Percentiles rank a stretch among this genome's conserved stretches.
Evolutionary conservation across 1,140 invertebrate species (phyloP).

Genomic region (Drosophila virilis): DNA sequence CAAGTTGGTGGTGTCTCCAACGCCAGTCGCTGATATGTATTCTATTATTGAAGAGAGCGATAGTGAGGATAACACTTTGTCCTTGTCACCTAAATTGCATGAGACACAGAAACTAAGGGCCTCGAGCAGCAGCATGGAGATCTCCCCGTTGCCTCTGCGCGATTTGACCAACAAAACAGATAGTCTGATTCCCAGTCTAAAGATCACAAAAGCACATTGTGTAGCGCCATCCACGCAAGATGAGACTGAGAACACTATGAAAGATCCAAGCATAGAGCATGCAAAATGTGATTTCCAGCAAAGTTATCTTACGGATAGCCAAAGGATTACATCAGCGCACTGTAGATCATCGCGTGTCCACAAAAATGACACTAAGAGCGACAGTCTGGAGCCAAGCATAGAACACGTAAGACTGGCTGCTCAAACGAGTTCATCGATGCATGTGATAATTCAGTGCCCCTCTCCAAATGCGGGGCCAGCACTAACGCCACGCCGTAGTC

Average conservation of each 20-base stretch:
- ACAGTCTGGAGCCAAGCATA: conserved; percentile 8
- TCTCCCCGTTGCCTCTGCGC: not conserved
- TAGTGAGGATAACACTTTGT: conserved; percentile 6
- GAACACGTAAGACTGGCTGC: conserved; percentile 1
- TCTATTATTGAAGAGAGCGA: conserved; percentile 38
- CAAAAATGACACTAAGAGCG: not conserved
- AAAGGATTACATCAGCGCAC: not conserved
- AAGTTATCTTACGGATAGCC: not conserved
- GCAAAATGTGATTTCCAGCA: not conserved
- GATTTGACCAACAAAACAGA: conserved; percentile 9
- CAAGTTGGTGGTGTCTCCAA: not conserved
- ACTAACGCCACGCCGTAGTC: conserved; percentile 8
- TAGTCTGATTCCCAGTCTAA: not conserved
- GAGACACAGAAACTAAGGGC: not conserved
- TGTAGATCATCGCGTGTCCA: not conserved
- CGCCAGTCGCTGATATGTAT: not conserved
- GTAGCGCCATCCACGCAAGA: not conserved
- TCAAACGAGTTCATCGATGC: conserved; percentile 1
- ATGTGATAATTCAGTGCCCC: not conserved
- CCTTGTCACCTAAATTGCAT: not conserved
- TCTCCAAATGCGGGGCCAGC: not conserved
- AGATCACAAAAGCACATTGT: not conserved
- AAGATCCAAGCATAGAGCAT: not conserved
- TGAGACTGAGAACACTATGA: not conserved
- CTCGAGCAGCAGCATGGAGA: not conserved